Evolutionary conservation across 1,140 invertebrate genomes (phyloP), one percentile per base, ranked within the genome.

Genomic region (Drosophila carrolli): DNA sequence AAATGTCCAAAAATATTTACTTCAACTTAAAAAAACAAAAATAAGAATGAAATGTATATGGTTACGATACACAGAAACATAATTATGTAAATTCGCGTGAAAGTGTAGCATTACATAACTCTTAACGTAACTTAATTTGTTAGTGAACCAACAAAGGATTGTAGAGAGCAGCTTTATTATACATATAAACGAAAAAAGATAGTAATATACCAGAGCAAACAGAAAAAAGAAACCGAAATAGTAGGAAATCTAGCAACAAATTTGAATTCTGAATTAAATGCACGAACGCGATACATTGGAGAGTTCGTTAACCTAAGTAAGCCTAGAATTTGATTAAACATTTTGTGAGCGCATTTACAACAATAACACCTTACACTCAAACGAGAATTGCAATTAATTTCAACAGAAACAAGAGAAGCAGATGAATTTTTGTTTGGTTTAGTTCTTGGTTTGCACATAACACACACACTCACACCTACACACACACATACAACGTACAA

Each of bases 401-500:
- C 11, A 38, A 61, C 16, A 58, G n/a, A 41, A 76, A 38, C 48
- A 51, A 10, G 27, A 63, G 40, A 54, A 50, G 54, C 35, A 44
- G 13, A 32, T 70, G 35, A 48, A 27, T 57, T 81, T 80, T 58
- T 61, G 38, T 60, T 84, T 80, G 70, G 63, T 65, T 62, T 66
- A 75, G 53, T 68, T 71, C 48, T 63, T 84, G 44, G 58, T 67
- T 83, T 51, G 60, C 57, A 78, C 53, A 48, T 9, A 61, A 58
- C n/a, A 55, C 37, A 50, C 19, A 58, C 23, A 48, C 29, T 35
- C 13, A 67, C 46, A 44, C 37, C 63, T 27, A 68, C 35, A 78
- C n/a, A 75, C 53, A 80, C 40, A 80, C 63, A 85, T 78, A 81
- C 73, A 88, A 84, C 77, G 84, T 89, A 89, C 84, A 89, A 89